Conservation (phyloP, 2,888 invertebrate species). For the Machimus atricapillus region DNA sequence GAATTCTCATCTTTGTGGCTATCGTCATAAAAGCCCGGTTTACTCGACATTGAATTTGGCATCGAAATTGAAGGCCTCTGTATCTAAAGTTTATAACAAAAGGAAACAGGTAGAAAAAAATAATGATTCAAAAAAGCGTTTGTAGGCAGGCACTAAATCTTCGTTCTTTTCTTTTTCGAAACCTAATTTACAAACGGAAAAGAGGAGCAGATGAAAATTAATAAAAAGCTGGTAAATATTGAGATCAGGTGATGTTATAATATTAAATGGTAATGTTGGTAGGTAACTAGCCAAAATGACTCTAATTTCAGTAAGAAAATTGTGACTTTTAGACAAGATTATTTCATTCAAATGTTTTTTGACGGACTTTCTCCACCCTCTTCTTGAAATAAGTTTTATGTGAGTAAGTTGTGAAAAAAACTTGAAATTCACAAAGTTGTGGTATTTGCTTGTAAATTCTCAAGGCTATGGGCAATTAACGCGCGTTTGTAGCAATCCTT, state of each 20-base stretch:
- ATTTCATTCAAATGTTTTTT: too few relatives aligned
- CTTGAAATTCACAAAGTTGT: too few relatives aligned
- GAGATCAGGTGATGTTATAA: background rate
- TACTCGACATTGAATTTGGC: conserved; percentile 64
- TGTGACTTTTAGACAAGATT: too few relatives aligned
- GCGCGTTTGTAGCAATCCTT: too few relatives aligned
- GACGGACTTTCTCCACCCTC: too few relatives aligned
- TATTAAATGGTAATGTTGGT: background rate
- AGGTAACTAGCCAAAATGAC: background rate
- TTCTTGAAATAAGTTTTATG: too few relatives aligned
- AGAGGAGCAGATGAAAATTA: background rate
- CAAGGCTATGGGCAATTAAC: too few relatives aligned
- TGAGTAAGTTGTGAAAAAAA: too few relatives aligned
- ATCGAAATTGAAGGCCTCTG: conserved; percentile 66
- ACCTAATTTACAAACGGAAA: background rate
- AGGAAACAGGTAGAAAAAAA: conserved; percentile 12
- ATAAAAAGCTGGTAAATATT: background rate
- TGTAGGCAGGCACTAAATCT: background rate
- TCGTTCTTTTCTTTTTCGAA: background rate
- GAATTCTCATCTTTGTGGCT: background rate
- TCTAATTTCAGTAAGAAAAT: too few relatives aligned
- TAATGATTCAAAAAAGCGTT: background rate
- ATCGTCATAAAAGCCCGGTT: conserved; percentile 55
- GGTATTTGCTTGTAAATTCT: too few relatives aligned
- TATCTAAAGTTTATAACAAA: conserved; percentile 33